These are phyloP conservation scores for Sebastes steindachneri DNA, from an alignment of 2,797 vertebrate species.

Conservation along the genomic window DNA sequence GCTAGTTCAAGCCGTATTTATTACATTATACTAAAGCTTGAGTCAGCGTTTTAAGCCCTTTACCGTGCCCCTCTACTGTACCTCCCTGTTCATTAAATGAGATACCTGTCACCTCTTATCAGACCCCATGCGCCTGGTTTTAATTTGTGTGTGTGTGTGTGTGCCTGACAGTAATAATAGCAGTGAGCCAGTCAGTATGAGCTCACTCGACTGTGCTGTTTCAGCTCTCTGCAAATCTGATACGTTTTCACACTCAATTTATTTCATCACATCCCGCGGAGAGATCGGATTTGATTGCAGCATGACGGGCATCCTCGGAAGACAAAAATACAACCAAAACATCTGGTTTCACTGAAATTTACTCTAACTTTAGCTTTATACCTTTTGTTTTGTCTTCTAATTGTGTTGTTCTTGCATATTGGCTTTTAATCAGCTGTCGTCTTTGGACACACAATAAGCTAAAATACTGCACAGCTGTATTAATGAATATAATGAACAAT, in stretches of 20 bases:
- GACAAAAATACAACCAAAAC: background rate
- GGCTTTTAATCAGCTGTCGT: background rate
- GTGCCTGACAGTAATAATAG: conserved; percentile 22
- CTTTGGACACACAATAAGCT: background rate
- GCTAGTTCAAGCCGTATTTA: background rate
- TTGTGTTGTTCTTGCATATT: background rate
- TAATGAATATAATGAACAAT: background rate
- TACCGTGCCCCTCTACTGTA: background rate
- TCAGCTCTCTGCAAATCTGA: conserved; percentile 53
- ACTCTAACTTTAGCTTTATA: background rate
- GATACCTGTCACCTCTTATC: conserved; percentile 37
- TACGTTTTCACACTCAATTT: conserved; percentile 62
- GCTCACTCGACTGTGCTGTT: conserved; percentile 36
- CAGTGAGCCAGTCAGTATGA: conserved; percentile 34
- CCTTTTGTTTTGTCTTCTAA: background rate
- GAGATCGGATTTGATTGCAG: conserved; percentile 24
- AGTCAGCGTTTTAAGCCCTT: conserved; percentile 23
- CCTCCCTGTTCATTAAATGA: conserved; percentile 23
- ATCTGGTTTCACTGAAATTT: background rate
- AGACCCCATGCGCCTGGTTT: background rate
- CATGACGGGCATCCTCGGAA: background rate
- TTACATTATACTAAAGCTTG: conserved; percentile 5
- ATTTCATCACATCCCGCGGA: conserved; percentile 28
- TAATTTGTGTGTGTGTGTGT: background rate
- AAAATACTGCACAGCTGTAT: background rate